Percentiles rank a stretch among this genome's conserved stretches.
Conservation (phyloP, 2,888 invertebrate genomes). For the Stenichneumon culpator region DNA sequence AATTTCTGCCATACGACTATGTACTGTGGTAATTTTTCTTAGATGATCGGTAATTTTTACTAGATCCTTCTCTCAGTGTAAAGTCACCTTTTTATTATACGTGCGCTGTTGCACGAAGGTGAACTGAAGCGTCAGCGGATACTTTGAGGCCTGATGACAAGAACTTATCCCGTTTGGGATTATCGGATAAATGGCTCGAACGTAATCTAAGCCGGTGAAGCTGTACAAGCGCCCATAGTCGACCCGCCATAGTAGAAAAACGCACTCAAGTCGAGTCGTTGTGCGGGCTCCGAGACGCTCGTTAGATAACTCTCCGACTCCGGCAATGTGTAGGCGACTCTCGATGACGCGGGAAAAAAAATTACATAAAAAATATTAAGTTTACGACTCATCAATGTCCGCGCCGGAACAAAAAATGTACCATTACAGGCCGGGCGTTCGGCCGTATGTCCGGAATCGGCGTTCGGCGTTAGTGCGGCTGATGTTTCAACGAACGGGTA, state of each 20-base stretch:
- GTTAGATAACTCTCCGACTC: conserved; percentile 46
- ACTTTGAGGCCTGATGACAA: no score
- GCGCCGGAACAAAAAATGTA: conserved; percentile 10
- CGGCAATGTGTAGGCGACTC: conserved; percentile 55
- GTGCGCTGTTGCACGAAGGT: not conserved
- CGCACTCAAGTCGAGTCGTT: conserved; percentile 44
- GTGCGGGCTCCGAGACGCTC: conserved; percentile 32
- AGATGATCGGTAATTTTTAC: no score
- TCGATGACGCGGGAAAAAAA: conserved; percentile 50
- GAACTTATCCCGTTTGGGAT: no score
- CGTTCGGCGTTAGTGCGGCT: conserved; percentile 50
- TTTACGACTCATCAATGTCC: conserved; percentile 67
- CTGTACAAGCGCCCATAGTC: not conserved
- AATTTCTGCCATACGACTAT: no score
- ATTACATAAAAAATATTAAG: conserved; percentile 11
- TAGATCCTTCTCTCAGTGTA: no score
- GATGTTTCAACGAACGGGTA: conserved; percentile 3
- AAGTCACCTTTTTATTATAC: conserved; percentile 3
- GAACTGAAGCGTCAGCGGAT: not conserved
- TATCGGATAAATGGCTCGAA: conserved; percentile 1
- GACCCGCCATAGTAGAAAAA: conserved; percentile 33
- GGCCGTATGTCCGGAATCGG: conserved; percentile 37
- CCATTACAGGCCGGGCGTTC: not conserved
- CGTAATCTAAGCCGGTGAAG: conserved; percentile 34
- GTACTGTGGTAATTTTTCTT: no score